A percentile compares a stretch with the other conserved stretches of the same genome.
phyloP scores from a whole-genome alignment of 2,888 invertebrate genomes.

The Protodeltote pygarga region DNA sequence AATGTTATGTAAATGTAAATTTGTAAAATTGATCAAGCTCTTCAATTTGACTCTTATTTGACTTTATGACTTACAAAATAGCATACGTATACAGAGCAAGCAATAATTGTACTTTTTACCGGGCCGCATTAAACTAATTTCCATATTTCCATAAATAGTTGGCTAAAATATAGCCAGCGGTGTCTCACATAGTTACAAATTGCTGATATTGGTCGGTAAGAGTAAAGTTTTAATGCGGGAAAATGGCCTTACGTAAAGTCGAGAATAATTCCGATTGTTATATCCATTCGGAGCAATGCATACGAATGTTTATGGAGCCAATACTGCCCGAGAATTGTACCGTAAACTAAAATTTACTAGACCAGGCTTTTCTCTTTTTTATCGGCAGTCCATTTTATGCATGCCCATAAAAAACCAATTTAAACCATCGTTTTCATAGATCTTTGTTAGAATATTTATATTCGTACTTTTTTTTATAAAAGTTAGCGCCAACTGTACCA shows the following conservation, averaged over 20 bases:
- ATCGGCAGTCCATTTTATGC: constrained; percentile 62
- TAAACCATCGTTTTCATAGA: constrained; percentile 50
- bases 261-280: constrained; percentile 66
- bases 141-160: constrained; percentile 2
- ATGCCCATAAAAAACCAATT: constrained; percentile 62
- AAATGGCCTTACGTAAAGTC: constrained; percentile 58
- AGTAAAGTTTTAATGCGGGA: constrained; percentile 61
- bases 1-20: too few species aligned
- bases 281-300: constrained; percentile 63
- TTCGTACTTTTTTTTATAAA: constrained; percentile 15
- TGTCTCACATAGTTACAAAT: constrained; percentile 51
- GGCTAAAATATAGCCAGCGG: constrained; percentile 16
- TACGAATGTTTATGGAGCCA: constrained; percentile 73
- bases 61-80: too few species aligned
- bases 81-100: too few species aligned
- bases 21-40: too few species aligned
- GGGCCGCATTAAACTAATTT: too few species aligned
- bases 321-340: constrained; percentile 65
- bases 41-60: too few species aligned
- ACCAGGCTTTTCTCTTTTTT: constrained; percentile 68
- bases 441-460: constrained; percentile 43
- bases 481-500: neutral
- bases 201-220: constrained; percentile 53
- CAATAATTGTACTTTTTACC: too few species aligned
- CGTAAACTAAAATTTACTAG: constrained; percentile 76